Base-by-base conservation (phyloP, 1,140 invertebrate genomes). In the Eumeta japonica region DNA sequence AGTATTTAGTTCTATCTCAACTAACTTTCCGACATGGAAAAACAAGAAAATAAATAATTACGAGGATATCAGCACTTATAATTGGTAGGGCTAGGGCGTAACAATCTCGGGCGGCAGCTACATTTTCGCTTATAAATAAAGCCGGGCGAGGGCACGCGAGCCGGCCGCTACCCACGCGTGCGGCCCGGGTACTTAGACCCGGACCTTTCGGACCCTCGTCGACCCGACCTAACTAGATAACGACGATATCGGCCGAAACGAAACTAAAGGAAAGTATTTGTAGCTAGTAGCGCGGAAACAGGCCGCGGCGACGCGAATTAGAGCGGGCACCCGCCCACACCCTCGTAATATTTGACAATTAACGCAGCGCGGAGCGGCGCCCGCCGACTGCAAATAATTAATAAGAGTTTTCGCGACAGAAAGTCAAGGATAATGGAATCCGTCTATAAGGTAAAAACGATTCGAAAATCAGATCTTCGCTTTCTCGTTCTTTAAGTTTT, bases 181-280 rank as follows among this genome's bases (percentile, higher is more conserved):
- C 44, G 45, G 48, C 44, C 52, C 54, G 49, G 46, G 52, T 58
- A 53, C 60, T 58, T 58, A 58, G 49, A 15, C 17, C 47, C 20
- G 43, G 56, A 62, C 60, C 62, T 57, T 62, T 60, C 56, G 55
- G 52, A 70, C 65, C 62, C 62, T 64, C 55, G 62, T 70, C 62
- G 50, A 56, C 56, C 57, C 53, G 41, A 45, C 40, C 63, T 67
- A 68, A 72, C 67, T 65, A 72, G 67, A 68, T 68, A 72, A 60
- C 57, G 44, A 58, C 62, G 56, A 62, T 65, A 63, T 60, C 55
- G 58, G 52, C 51, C 49, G 46, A 50, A 58, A 57, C 58, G 51
- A 64, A 60, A 64, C 62, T 66, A 65, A 60, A 62, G 62, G 57
- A 66, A 71, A 71, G 58, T 64, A 61, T 62, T 65, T 59, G 61